Percentiles rank a stretch among this genome's conserved stretches.
phyloP scores from a whole-genome alignment of 2,113 vertebrate genomes.

The human (Homo sapiens) region GRCh38 chr20:36043501-36044000 shows the following conservation, averaged over 20 bases:
- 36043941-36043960: not conserved
- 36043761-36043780: not conserved
- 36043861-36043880: not conserved
- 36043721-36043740: not conserved
- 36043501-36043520: not conserved
- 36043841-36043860: not conserved
- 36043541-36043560: not conserved
- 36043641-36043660: constrained; percentile 22
- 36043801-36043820: constrained; percentile 1
- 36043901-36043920: not conserved
- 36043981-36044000: not conserved
- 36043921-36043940: not conserved
- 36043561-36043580: not conserved
- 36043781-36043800: not conserved
- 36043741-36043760: not conserved
- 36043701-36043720: not conserved
- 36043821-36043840: not conserved
- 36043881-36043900: not conserved
- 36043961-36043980: not conserved
- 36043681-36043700: not conserved
- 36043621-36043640: not conserved
- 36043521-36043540: not conserved
- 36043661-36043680: not conserved
- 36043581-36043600: not conserved
- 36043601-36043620: not conserved